Percentiles rank a stretch among this genome's conserved stretches.
These are phyloP conservation scores for Agrilus biguttatus DNA, from an alignment of 2,888 invertebrate genomes.

Conservation along the genomic window DNA sequence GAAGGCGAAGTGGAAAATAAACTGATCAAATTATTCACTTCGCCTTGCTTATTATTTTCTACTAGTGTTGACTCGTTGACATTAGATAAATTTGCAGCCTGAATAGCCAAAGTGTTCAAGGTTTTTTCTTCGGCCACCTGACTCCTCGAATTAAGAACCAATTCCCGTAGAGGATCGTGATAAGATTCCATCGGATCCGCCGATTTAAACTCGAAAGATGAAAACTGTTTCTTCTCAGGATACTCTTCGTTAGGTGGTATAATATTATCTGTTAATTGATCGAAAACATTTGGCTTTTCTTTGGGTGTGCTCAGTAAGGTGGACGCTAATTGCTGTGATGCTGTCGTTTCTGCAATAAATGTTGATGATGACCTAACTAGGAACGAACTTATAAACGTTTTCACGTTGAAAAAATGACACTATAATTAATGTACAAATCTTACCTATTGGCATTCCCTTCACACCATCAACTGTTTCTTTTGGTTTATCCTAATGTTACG, in stretches of 20 bases:
- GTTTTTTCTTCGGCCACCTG: slow-evolving; percentile 30
- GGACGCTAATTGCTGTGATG: slow-evolving; percentile 5
- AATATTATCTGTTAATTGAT: slow-evolving; percentile 1
- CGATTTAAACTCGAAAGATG: background rate
- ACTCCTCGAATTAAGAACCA: slow-evolving; percentile 42
- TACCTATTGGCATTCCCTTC: background rate
- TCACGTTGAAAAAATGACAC: too few species aligned
- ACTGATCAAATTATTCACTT: slow-evolving; percentile 17
- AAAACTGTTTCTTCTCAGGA: background rate
- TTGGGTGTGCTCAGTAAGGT: slow-evolving; percentile 2
- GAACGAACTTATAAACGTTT: too few species aligned
- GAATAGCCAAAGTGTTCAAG: slow-evolving; percentile 42
- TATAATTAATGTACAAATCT: slow-evolving; percentile 5
- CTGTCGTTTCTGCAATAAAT: background rate
- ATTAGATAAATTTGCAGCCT: slow-evolving; percentile 43
- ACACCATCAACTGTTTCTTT: background rate
- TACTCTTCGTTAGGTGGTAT: background rate
- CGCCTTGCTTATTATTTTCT: slow-evolving; percentile 22
- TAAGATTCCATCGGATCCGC: slow-evolving; percentile 4
- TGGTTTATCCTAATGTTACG: background rate
- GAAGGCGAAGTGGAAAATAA: too few species aligned
- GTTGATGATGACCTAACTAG: too few species aligned
- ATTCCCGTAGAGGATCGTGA: slow-evolving; percentile 47
- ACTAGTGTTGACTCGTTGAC: slow-evolving; percentile 32
- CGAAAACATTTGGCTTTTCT: background rate